Evolutionary conservation across 2,797 vertebrate genomes (phyloP).

Genomic region (Graptemys geographica): DNA sequence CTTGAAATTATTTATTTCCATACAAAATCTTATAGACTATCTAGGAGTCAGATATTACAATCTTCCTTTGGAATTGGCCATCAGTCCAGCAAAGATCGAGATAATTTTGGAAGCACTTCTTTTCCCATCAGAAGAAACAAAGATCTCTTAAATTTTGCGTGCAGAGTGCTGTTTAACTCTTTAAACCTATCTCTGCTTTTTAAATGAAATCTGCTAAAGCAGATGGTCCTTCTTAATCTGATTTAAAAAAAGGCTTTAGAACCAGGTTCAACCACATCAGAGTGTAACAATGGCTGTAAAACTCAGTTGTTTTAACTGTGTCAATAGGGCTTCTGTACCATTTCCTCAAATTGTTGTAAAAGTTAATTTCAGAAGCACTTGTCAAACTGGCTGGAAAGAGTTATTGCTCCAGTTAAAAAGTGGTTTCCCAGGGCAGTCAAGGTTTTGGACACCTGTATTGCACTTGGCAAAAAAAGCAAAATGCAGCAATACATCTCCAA

Average conservation of each 20-base stretch:
- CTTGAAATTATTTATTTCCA: no score
- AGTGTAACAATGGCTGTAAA: background rate
- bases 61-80: no score
- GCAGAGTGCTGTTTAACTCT: no score
- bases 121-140: no score
- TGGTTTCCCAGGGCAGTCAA: background rate
- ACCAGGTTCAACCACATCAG: background rate
- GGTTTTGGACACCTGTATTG: background rate
- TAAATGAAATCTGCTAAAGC: no score
- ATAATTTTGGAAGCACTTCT: no score
- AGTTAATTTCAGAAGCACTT: background rate
- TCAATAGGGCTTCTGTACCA: background rate
- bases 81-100: no score
- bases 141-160: no score
- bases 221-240: no score
- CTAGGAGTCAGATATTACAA: no score
- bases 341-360: background rate
- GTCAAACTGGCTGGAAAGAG: background rate
- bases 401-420: background rate
- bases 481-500: background rate
- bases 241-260: background rate
- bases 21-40: no score
- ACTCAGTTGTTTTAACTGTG: background rate
- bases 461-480: slow-evolving; percentile 1
- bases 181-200: no score